phyloP scores from a whole-genome alignment of 92 coral and sea anemone genomes.

The Metridium senile region DNA sequence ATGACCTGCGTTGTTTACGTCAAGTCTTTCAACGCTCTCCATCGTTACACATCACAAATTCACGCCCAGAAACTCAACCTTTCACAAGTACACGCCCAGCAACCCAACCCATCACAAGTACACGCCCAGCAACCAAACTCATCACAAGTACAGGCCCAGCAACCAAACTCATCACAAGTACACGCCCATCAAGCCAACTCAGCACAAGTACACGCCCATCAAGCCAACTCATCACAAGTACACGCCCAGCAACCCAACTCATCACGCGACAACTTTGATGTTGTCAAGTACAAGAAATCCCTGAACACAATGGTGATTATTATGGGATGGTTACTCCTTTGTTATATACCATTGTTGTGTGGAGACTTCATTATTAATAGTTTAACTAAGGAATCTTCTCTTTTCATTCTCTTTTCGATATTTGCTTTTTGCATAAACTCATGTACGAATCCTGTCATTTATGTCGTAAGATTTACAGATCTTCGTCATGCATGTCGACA shows the following conservation, averaged over 20 bases:
- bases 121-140: background rate
- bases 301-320: background rate
- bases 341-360: background rate
- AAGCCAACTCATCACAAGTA: background rate
- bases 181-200: background rate
- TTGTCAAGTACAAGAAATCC: constrained; percentile 1
- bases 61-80: background rate
- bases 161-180: background rate
- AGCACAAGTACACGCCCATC: background rate
- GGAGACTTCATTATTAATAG: background rate
- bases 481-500: constrained; percentile 8
- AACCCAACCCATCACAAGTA: background rate
- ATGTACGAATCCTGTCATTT: constrained; percentile 2
- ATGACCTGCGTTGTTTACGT: background rate
- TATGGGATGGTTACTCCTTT: background rate
- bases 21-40: constrained; percentile 8
- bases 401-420: background rate
- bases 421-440: background rate
- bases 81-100: background rate
- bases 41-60: constrained; percentile 10
- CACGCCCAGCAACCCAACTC: background rate
- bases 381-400: background rate
- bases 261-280: background rate
- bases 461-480: constrained; percentile 6
- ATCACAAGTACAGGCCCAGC: background rate